phyloP scores from a whole-genome alignment of 2,888 invertebrate species.

The Hermaeophaga mercurialis region DNA sequence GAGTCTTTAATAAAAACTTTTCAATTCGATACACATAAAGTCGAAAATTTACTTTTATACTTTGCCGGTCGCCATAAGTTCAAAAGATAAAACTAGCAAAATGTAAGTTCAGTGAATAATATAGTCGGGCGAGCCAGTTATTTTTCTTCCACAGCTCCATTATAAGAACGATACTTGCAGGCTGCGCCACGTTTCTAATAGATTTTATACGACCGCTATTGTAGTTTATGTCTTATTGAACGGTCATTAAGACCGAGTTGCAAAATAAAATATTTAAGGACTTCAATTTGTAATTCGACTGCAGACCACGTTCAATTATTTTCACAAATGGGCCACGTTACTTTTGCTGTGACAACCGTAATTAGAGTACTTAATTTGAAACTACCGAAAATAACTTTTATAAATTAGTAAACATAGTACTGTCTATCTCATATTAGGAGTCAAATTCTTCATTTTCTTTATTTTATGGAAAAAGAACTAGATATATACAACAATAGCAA shows the following conservation, averaged over 20 bases:
- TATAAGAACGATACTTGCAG: conserved; percentile 4
- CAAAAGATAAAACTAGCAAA: conserved; percentile 14
- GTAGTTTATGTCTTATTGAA: conserved; percentile 19
- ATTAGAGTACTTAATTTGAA: too few relatives aligned
- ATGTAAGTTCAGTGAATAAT: conserved; percentile 7
- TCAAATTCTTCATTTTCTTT: too few relatives aligned
- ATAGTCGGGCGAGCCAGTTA: conserved; percentile 1
- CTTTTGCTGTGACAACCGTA: too few relatives aligned
- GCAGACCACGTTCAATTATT: neutral
- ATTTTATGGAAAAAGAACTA: too few relatives aligned
- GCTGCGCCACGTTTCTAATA: conserved; percentile 17
- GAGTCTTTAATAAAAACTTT: too few relatives aligned
- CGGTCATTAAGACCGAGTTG: conserved; percentile 20
- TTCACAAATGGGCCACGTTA: neutral
- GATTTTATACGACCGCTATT: conserved; percentile 19
- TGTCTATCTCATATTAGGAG: too few relatives aligned
- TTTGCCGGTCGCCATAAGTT: conserved; percentile 6
- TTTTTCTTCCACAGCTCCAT: conserved; percentile 13
- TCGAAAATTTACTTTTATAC: neutral
- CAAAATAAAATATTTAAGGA: conserved; percentile 20
- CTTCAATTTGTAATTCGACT: conserved; percentile 24
- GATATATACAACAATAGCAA: too few relatives aligned
- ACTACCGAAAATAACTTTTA: too few relatives aligned
- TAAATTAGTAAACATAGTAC: too few relatives aligned
- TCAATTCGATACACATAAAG: neutral